Conservation (phyloP, 2,113 vertebrate species). For the Eupsittula cactorum region DNA sequence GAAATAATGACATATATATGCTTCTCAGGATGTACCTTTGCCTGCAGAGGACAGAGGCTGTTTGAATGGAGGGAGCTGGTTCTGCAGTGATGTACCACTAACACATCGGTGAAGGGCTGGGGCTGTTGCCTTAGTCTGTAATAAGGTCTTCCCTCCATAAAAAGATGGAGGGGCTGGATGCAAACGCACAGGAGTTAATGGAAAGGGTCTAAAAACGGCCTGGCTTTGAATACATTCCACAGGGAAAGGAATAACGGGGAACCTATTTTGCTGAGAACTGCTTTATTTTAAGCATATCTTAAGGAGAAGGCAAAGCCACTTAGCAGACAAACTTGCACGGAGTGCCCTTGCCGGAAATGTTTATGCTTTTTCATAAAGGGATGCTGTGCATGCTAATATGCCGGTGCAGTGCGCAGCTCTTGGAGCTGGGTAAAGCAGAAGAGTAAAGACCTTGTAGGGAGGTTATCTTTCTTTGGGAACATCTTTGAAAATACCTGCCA, state of each 20-base stretch:
- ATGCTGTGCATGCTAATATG: constrained; percentile 49
- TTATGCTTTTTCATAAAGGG: constrained; percentile 25
- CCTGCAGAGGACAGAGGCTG: background rate
- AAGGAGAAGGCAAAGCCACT: constrained; percentile 18
- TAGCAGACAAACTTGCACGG: background rate
- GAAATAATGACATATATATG: background rate
- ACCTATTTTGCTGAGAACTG: background rate
- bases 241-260: background rate
- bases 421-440: background rate
- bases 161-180: background rate
- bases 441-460: constrained; percentile 43
- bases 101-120: accelerated
- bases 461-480: constrained; percentile 31
- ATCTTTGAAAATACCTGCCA: background rate
- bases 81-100: background rate
- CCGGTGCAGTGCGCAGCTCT: background rate
- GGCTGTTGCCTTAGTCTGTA: background rate
- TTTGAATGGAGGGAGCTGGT: background rate
- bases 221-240: background rate
- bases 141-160: accelerated
- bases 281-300: constrained; percentile 32
- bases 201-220: background rate
- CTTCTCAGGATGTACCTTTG: background rate
- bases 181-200: background rate
- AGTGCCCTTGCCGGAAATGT: constrained; percentile 55